Evolutionary conservation across 2,113 vertebrate species (phyloP).

Genomic region (Psittacula cyanocephala): DNA sequence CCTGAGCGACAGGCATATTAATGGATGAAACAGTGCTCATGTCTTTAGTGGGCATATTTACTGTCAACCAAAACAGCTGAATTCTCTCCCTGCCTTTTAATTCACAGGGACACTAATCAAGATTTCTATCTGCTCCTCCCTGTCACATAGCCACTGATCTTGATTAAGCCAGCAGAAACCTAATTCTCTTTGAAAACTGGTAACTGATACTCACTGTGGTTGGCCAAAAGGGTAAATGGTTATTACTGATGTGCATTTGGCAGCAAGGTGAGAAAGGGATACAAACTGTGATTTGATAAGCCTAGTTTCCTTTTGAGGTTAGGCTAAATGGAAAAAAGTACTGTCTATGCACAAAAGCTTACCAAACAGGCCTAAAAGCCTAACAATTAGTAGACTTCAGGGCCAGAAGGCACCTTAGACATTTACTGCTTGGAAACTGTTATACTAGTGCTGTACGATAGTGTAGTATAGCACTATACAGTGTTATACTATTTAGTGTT

Average conservation of each 20-base stretch:
- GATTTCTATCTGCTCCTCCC: background rate
- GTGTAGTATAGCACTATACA: background rate
- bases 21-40: background rate
- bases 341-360: background rate
- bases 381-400: background rate
- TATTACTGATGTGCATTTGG: background rate
- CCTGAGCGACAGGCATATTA: background rate
- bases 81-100: background rate
- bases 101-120: background rate
- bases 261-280: background rate
- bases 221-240: background rate
- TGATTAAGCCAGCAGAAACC: background rate
- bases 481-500: background rate
- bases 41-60: background rate
- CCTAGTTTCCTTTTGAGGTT: background rate
- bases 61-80: background rate
- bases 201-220: background rate
- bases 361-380: background rate
- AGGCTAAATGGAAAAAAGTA: background rate
- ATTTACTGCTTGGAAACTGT: background rate
- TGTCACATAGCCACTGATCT: background rate
- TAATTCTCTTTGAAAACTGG: background rate
- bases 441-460: background rate
- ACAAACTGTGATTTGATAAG: background rate
- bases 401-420: background rate